Base-by-base conservation (phyloP, 1,140 invertebrate genomes). In the Panulirus ornatus region DNA sequence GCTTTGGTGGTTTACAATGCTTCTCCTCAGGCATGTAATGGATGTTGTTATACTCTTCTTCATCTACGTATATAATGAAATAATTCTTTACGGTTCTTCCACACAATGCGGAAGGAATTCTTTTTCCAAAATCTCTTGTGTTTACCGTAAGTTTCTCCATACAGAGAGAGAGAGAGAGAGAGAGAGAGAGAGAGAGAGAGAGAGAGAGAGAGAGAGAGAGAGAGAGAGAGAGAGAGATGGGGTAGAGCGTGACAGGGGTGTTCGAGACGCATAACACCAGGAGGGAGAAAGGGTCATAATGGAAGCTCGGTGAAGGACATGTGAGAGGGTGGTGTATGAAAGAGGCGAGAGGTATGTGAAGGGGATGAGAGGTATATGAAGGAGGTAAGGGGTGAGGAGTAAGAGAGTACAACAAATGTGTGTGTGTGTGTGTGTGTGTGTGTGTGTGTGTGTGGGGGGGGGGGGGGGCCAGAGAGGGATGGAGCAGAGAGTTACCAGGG, bases 401-500 rank as follows among this genome's bases (percentile, higher is more conserved):
- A 22, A 22, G 51, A 58, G 22, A 22, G 22, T 11, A 11, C 11
- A 58, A 58, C 22, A 58, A 22, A 22, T 58, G 51, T 58, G 51
- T 58, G 51, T 58, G 51, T 58, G 51, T 58, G 51, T 58, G 51
- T 58, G 51, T 58, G 51, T 58, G 51, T 58, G 51, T 58, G 51
- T 58, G 51, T 58, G 51, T 58, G 51, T 58, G 51, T 58, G 51
- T 58, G 51, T 11, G 51, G 22, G 11, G 11, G 11, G 11, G 51
- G 11, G 11, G 51, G 51, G 51, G 22, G 51, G 51, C 51, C 51
- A 58, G 22, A 58, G 22, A 58, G 22, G 22, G 51, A 58, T 11
- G 51, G 22, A 22, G 51, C 11, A 58, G 51, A 58, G 51, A 22
- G 22, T 11, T 11, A 58, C 11, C 51, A 58, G 22, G 22, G 22